These are phyloP conservation scores for Temnothorax rugatulus DNA, from an alignment of 2,888 invertebrate genomes.

Conservation along the genomic window DNA sequence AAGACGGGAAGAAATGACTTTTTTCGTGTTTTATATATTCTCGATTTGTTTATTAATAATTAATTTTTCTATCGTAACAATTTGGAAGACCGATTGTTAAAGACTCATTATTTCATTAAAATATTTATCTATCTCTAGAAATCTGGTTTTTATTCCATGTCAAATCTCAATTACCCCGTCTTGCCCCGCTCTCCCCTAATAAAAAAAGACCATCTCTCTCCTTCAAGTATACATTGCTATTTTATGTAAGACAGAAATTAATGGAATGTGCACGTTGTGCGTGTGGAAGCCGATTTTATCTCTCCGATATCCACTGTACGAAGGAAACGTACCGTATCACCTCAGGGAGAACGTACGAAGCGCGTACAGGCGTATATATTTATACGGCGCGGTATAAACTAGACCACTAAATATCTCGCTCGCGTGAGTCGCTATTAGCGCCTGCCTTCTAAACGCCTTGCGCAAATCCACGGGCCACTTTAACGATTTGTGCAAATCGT, in stretches of 20 bases:
- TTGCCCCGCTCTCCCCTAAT: too few species aligned
- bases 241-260: neutral
- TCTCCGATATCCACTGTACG: neutral
- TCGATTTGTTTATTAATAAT: too few species aligned
- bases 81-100: too few species aligned
- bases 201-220: neutral
- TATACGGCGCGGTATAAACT: conserved; percentile 26
- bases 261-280: neutral
- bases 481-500: conserved; percentile 75
- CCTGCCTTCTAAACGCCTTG: conserved; percentile 78
- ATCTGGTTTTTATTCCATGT: too few species aligned
- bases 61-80: too few species aligned
- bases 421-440: conserved; percentile 78
- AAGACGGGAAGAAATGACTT: too few species aligned
- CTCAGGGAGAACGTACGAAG: neutral
- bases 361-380: neutral
- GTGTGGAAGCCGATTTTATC: neutral
- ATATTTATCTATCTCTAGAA: too few species aligned
- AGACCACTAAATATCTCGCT: conserved; percentile 44
- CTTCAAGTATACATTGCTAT: neutral
- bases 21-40: too few species aligned
- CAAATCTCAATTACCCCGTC: too few species aligned
- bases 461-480: conserved; percentile 72
- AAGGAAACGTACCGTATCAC: neutral
- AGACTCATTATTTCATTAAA: too few species aligned